phyloP scores from a whole-genome alignment of 2,888 invertebrate genomes.

The Agrochola circellaris region DNA sequence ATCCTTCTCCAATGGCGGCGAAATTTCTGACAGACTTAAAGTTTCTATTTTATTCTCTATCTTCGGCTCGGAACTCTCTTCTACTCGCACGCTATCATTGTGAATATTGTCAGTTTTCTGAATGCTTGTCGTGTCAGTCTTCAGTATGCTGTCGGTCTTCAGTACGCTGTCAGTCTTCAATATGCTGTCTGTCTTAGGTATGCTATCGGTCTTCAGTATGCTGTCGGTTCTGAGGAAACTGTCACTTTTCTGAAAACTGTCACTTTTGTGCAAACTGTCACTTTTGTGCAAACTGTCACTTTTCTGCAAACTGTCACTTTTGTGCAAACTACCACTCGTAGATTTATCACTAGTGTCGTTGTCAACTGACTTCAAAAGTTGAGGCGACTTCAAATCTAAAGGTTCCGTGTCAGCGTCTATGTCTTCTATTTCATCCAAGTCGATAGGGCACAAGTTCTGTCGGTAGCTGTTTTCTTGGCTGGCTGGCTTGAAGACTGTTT shows the following conservation, averaged over 20 bases:
- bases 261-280: constrained; percentile 34
- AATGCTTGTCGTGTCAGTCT: constrained; percentile 40
- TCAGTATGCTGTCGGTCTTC: constrained; percentile 37
- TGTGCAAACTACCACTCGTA: constrained; percentile 63
- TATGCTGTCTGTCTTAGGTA: constrained; percentile 38
- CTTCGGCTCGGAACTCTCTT: constrained; percentile 49
- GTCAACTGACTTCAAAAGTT: constrained; percentile 69
- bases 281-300: constrained; percentile 35
- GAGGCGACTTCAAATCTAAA: constrained; percentile 69
- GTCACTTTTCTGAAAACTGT: constrained; percentile 33
- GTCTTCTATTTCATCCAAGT: constrained; percentile 55
- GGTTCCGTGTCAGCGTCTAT: constrained; percentile 63
- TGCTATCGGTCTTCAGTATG: not conserved
- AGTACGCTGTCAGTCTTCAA: constrained; percentile 36
- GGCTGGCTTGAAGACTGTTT: constrained; percentile 80
- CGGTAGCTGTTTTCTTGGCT: constrained; percentile 67
- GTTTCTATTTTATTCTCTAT: constrained; percentile 74
- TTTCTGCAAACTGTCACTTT: constrained; percentile 36
- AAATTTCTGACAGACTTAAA: constrained; percentile 79
- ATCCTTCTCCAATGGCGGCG: constrained; percentile 77
- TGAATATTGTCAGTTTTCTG: constrained; percentile 60
- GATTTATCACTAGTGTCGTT: constrained; percentile 72
- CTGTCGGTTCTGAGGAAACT: constrained; percentile 39
- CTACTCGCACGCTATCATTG: constrained; percentile 62
- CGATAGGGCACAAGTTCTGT: constrained; percentile 58